Evolutionary conservation across 2,113 vertebrate species (phyloP), one percentile per base, ranked within the genome.

Genomic region (Protobothrops flavoviridis): DNA sequence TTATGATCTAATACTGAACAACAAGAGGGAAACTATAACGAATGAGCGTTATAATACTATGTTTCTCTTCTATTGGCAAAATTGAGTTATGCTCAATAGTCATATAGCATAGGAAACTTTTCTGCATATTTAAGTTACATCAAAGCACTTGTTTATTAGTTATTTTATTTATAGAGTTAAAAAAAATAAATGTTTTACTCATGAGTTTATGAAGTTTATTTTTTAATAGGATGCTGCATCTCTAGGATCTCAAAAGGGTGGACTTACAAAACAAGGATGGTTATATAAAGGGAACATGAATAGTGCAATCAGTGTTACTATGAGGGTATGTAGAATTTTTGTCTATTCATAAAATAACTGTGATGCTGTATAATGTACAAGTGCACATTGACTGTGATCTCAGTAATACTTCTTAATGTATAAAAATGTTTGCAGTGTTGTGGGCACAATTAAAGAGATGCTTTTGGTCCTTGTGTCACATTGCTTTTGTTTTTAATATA

Each of bases 201-300:
- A 59, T 48, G 53, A 20, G 21, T 50, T 39, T 43, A 55, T 90
- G 55, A 9, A 85, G 15, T 48, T 81, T 81, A 81, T 81, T 81
- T 39, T 81, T 81, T 81, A 90, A 57, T 61, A 93, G 99, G 99
- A 99, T 95, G 98, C 99, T 0, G 98, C 99, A 87, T 99, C 99
- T 94, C 98, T 99, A 1, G 99, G 99, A 15, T 99, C 99, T 93
- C 99, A 99, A 97, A 99, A 99, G 96, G 99, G 99, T 0, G 99
- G 99, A 21, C 98, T 99, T 96, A 99, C 98, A 95, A 99, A 98
- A 95, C 99, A 99, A 87, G 99, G 99, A 94, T 99, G 99, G 99
- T 97, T 99, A 11, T 98, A 99, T 96, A 99, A 99, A 97, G 99
- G 99, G 96, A 99, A 99, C 97, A 98, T 99, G 98, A 99, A 99